A percentile compares a stretch with the other conserved stretches of the same genome.
phyloP scores from a whole-genome alignment of 2,113 vertebrate genomes.

The Thalassoma bifasciatum region DNA sequence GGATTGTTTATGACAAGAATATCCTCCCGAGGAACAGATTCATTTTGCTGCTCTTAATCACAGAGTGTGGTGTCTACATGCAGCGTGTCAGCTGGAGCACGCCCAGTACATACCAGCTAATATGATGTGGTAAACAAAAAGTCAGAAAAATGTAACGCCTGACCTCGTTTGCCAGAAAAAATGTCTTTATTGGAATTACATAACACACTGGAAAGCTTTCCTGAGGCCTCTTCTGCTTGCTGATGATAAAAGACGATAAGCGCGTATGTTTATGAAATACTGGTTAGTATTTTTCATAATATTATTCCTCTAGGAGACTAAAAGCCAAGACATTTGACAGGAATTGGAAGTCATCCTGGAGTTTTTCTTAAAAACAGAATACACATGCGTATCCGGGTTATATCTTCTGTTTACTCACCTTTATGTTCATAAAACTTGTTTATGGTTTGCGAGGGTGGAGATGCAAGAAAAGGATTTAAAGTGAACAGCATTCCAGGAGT shows the following conservation, averaged over 20 bases:
- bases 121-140: constrained; percentile 20
- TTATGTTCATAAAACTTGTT: constrained; percentile 16
- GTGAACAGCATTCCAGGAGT: constrained; percentile 50
- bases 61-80: constrained; percentile 34
- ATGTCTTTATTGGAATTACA: constrained; percentile 36
- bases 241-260: constrained; percentile 54
- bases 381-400: not conserved
- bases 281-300: constrained; percentile 61
- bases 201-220: constrained; percentile 26
- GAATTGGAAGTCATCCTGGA: constrained; percentile 4
- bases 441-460: constrained; percentile 2
- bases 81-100: constrained; percentile 23
- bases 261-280: constrained; percentile 46
- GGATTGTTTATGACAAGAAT: constrained; percentile 65
- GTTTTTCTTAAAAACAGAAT: not conserved
- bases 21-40: constrained; percentile 51
- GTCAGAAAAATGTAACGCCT: constrained; percentile 1
- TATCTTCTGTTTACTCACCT: constrained; percentile 4
- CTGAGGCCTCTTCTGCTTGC: constrained; percentile 1
- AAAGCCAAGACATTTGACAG: constrained; percentile 34
- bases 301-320: constrained; percentile 27
- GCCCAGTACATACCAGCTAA: constrained; percentile 4
- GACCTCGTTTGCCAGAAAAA: constrained; percentile 22
- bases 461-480: constrained; percentile 12
- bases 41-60: constrained; percentile 59